Conservation (phyloP, 1,140 invertebrate genomes). For the Drosophila biarmipes region DNA sequence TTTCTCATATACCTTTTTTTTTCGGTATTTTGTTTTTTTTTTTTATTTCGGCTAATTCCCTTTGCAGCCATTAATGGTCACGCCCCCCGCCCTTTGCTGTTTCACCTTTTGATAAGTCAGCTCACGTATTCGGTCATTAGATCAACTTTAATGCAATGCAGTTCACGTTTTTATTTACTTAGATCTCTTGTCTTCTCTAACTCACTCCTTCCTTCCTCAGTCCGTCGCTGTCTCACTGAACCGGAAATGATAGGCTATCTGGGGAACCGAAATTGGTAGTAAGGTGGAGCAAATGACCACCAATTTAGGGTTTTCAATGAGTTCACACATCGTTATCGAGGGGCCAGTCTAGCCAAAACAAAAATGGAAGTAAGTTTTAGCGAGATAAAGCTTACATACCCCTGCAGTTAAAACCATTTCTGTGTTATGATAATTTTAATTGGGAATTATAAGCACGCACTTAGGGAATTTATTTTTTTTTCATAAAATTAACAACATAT, state of each 20-base stretch:
- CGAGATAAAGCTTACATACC: too few relatives aligned
- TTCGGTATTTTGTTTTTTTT: constrained; percentile 3
- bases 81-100: not conserved
- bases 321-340: constrained; percentile 53
- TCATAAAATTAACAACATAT: too few relatives aligned
- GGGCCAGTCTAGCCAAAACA: not conserved
- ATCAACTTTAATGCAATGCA: constrained; percentile 77
- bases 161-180: constrained; percentile 77
- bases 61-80: constrained; percentile 61
- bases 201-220: not conserved
- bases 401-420: too few relatives aligned
- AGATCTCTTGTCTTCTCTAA: constrained; percentile 35
- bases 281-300: not conserved
- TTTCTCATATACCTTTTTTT: constrained; percentile 1
- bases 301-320: constrained; percentile 58
- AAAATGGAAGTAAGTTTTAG: not conserved
- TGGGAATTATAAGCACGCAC: too few relatives aligned
- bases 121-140: constrained; percentile 75
- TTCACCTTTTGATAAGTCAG: constrained; percentile 49
- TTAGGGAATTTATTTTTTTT: too few relatives aligned
- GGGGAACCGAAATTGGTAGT: not conserved
- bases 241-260: not conserved
- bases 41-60: constrained; percentile 49
- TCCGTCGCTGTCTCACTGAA: not conserved
- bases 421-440: too few relatives aligned